Percentiles rank a stretch among this genome's conserved stretches.
These are phyloP conservation scores for Lophotriccus pileatus DNA, from an alignment of 2,797 vertebrate species.

Conservation along the genomic window DNA sequence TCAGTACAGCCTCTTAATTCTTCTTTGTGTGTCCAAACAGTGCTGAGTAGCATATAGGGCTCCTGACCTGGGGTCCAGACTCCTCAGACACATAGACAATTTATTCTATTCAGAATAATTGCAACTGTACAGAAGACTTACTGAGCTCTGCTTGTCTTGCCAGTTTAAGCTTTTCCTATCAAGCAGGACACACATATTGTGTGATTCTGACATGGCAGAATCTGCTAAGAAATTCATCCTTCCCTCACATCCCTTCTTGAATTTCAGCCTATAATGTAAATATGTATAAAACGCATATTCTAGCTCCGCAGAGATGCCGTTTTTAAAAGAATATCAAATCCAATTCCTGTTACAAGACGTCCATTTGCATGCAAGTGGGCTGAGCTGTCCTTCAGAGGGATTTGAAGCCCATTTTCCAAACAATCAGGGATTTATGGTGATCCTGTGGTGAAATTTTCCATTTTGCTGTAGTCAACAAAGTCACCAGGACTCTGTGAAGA, in stretches of 20 bases:
- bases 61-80: background rate
- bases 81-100: background rate
- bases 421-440: fast-evolving
- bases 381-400: background rate
- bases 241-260: background rate
- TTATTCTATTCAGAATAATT: background rate
- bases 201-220: background rate
- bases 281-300: background rate
- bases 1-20: background rate
- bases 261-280: background rate
- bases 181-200: background rate
- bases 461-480: slow-evolving; percentile 13
- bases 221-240: background rate
- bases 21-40: background rate
- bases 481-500: background rate
- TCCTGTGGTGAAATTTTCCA: background rate
- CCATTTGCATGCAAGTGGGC: background rate
- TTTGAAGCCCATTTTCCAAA: background rate
- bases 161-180: background rate
- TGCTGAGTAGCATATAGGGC: background rate
- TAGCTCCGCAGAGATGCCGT: background rate
- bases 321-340: background rate
- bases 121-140: background rate
- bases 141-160: background rate
- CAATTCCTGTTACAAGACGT: background rate